Percentiles rank a stretch among this genome's conserved stretches.
These are phyloP conservation scores for Bovichtus diacanthus DNA, from an alignment of 2,797 vertebrate genomes.

Conservation along the genomic window DNA sequence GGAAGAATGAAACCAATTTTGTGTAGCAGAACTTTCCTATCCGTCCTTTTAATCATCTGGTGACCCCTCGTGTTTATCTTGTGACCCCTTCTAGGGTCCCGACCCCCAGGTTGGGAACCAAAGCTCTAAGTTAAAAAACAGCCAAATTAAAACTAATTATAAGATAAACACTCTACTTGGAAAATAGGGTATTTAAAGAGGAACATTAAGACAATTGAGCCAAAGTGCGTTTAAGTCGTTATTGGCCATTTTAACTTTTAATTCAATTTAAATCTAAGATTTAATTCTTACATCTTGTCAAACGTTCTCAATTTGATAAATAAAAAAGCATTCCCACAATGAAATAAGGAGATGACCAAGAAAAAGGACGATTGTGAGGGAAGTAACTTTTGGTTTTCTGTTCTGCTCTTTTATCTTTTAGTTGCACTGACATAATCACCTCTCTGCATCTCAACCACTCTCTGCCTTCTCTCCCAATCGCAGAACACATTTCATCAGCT, in stretches of 20 bases:
- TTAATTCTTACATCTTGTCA: background rate
- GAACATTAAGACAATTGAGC: background rate
- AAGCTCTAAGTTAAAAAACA: background rate
- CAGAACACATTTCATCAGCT: slow-evolving; percentile 60
- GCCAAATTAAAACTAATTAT: background rate
- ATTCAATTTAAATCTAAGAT: too few relatives aligned
- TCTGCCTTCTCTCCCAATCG: slow-evolving; percentile 22
- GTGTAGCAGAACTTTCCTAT: background rate
- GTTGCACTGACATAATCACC: slow-evolving; percentile 27
- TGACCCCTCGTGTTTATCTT: background rate
- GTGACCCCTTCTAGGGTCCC: background rate
- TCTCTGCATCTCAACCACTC: slow-evolving; percentile 19
- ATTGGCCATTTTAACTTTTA: background rate
- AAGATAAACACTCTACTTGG: background rate
- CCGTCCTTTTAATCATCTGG: background rate
- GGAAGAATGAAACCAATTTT: background rate
- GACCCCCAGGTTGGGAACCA: background rate
- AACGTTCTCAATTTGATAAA: background rate
- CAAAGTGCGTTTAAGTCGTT: background rate
- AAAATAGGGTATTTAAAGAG: background rate
- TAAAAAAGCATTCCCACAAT: background rate
- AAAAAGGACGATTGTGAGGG: background rate
- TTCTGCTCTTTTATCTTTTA: slow-evolving; percentile 13
- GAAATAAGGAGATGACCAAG: background rate
- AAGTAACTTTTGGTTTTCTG: slow-evolving; percentile 10